Evolutionary conservation across 64 coral and sea anemone species (phyloP).

Genomic region (Pocillopora damicornis): DNA sequence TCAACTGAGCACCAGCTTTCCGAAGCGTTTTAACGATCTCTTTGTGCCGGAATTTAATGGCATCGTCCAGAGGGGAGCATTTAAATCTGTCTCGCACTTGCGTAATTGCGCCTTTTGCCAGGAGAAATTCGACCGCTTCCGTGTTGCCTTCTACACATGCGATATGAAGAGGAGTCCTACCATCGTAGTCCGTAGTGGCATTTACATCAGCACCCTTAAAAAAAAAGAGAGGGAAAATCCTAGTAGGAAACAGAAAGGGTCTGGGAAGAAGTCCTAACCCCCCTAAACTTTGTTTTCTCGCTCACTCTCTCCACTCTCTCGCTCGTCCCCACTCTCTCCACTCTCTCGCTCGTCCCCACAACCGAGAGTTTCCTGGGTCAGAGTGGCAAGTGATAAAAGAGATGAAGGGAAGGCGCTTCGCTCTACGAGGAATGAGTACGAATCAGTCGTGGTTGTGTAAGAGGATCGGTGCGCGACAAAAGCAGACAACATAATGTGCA

Average conservation of each 20-base stretch:
- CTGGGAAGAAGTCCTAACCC: no score
- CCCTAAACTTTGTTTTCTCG: no score
- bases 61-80: conserved; percentile 62
- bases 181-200: conserved; percentile 63
- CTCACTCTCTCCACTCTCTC: no score
- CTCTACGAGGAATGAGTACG: no score
- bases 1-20: conserved; percentile 55
- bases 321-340: no score
- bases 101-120: conserved; percentile 55
- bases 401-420: no score
- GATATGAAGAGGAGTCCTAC: conserved; percentile 73
- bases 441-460: no score
- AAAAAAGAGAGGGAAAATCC: neutral
- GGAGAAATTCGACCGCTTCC: conserved; percentile 59
- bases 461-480: no score
- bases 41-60: conserved; percentile 75
- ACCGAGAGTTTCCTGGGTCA: no score
- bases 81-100: conserved; percentile 75
- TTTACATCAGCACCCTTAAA: conserved; percentile 74
- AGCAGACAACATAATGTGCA: neutral
- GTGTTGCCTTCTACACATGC: conserved; percentile 61
- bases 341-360: no score
- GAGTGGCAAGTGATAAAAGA: no score
- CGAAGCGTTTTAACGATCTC: conserved; percentile 61
- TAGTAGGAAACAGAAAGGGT: no score